A percentile compares a stretch with the other conserved stretches of the same genome.
Evolutionary conservation across 2,888 invertebrate genomes (phyloP).

Genomic region (Embidobia sp.): DNA sequence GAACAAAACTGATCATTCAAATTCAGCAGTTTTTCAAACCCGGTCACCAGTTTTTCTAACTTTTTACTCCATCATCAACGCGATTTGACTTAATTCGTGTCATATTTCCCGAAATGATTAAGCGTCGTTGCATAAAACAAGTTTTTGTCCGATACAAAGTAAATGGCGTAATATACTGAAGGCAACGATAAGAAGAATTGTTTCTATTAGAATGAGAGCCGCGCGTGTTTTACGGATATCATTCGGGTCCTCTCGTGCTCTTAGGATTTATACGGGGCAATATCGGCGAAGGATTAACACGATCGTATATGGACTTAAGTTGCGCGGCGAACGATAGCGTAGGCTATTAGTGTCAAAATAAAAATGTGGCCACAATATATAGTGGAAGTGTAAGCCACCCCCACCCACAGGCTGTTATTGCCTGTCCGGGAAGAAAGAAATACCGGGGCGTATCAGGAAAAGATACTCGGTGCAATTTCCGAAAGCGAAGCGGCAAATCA

Average conservation of each 20-base stretch:
- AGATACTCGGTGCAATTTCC: slow-evolving; percentile 32
- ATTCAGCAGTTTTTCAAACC: no score
- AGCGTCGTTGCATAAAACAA: slow-evolving; percentile 22
- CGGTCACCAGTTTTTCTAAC: no score
- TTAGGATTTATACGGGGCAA: slow-evolving; percentile 77
- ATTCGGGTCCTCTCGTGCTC: slow-evolving; percentile 67
- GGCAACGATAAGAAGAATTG: slow-evolving; percentile 54
- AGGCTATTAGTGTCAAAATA: slow-evolving; percentile 81
- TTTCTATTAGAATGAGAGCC: slow-evolving; percentile 61
- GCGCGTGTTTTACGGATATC: slow-evolving; percentile 65
- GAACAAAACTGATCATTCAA: no score
- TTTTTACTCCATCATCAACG: no score
- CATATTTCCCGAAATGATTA: no score
- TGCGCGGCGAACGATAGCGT: slow-evolving; percentile 78
- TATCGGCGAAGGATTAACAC: slow-evolving; percentile 80
- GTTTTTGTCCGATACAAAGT: slow-evolving; percentile 9
- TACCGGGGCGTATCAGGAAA: slow-evolving; percentile 38
- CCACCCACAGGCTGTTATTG: slow-evolving; percentile 74
- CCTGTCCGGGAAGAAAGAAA: slow-evolving; percentile 69
- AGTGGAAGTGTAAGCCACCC: slow-evolving; percentile 76
- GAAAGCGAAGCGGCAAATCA: slow-evolving; percentile 34
- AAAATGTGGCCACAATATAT: slow-evolving; percentile 81
- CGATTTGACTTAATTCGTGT: no score
- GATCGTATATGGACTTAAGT: slow-evolving; percentile 79
- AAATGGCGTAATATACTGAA: slow-evolving; percentile 9